Base-by-base conservation (phyloP, 2,113 vertebrate species). In the Pteropus alecto region DNA sequence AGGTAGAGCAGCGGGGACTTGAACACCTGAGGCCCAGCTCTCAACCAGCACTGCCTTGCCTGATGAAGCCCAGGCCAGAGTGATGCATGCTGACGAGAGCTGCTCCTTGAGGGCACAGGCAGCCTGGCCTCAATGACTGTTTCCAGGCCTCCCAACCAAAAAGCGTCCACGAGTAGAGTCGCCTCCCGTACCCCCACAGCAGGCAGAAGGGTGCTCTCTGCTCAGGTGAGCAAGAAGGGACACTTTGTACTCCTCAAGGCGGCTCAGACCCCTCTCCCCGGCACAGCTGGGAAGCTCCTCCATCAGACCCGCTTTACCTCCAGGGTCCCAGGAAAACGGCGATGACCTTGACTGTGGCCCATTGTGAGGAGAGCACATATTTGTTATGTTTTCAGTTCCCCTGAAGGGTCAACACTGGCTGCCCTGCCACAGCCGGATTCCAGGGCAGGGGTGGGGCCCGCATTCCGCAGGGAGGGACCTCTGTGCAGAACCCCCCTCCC, bases 141-240 rank as follows among this genome's bases (percentile, higher is more conserved):
- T 8, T 21, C n/a, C 30, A 48, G 51, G 48, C 61, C 61, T 68
- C 38, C 51, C 14, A 56, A 78, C 33, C 63, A 26, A 26, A 16
- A 65, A 30, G 26, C 33, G 60, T 67, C 60, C n/a, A 22, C 12
- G 38, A 38, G 73, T 7, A 18, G 24, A 30, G 51, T 13, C 1
- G 0, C 73, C 61, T 19, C 48, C 6, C 11, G 7, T 22, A 9
- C n/a, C 12, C 87, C 60, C 18, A 3, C 12, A 0, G 1, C 28
- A 65, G 60, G 35, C 10, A 68, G n/a, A 21, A 3, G 0, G 35
- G 21, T 14, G 0, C 41, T 15, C 48, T 58, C 22, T 24, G 51
- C 63, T 43, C 61, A 4, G 13, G 19, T 28, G 74, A 78, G 54
- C 33, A n/a, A 67, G 38, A 51, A 67, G 13, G 56, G 14, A 9